Conservation (phyloP, 2,113 vertebrate genomes). For the Barbus barbus region DNA sequence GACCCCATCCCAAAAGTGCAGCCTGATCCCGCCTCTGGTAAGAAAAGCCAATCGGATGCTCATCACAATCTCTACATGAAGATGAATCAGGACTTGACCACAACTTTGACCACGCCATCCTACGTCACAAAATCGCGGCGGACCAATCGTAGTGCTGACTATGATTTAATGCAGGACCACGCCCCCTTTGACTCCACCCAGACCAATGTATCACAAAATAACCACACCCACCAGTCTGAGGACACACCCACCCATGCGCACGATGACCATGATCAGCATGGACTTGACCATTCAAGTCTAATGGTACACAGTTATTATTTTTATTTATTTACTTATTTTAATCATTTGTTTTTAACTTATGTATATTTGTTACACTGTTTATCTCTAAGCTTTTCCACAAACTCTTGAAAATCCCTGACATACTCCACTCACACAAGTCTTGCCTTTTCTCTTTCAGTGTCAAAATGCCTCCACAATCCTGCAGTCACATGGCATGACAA, state of each 20-base stretch:
- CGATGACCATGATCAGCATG: neutral
- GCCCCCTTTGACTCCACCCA: neutral
- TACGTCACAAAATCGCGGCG: conserved; percentile 49
- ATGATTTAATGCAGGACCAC: conserved; percentile 15
- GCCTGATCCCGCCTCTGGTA: conserved; percentile 27
- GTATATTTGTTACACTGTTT: neutral
- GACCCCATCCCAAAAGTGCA: conserved; percentile 18
- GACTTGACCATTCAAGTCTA: conserved; percentile 10
- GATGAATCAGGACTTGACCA: conserved; percentile 50
- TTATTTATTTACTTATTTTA: neutral
- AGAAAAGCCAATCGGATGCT: conserved; percentile 58
- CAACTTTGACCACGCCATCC: conserved; percentile 23
- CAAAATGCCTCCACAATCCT: conserved; percentile 86
- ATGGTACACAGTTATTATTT: conserved; percentile 24
- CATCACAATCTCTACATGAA: conserved; percentile 70
- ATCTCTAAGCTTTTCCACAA: neutral
- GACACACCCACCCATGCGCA: conserved; percentile 7
- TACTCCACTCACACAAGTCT: neutral
- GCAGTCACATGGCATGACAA: conserved; percentile 84
- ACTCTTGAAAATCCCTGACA: neutral
- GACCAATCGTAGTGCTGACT: conserved; percentile 41
- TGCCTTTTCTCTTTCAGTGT: conserved; percentile 74
- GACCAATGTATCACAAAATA: conserved; percentile 16
- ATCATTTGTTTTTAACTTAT: neutral
- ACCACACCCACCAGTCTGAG: conserved; percentile 16